Conservation (phyloP, 2,113 vertebrate genomes). For the Corvus moneduloides region DNA sequence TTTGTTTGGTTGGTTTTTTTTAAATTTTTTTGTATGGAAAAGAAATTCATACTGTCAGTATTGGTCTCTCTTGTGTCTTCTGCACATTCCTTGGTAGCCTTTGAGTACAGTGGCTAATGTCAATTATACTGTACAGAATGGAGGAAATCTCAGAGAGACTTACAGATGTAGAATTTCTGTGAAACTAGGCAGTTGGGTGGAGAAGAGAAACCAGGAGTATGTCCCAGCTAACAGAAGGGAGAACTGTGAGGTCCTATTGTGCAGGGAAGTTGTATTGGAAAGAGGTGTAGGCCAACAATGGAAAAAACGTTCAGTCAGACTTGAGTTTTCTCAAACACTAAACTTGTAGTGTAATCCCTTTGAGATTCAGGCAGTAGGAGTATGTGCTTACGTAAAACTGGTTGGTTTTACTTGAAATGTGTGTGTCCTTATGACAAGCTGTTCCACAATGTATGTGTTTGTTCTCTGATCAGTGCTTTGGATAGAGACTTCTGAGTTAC, state of each 20-base stretch:
- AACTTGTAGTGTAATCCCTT: background rate
- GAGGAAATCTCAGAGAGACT: background rate
- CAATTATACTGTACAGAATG: background rate
- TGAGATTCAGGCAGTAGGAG: background rate
- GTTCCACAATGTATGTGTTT: background rate
- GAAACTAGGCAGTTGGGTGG: background rate
- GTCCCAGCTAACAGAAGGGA: background rate
- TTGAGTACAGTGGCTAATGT: background rate
- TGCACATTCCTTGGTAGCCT: background rate
- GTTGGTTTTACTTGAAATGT: background rate
- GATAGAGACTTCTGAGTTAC: background rate
- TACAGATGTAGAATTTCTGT: background rate
- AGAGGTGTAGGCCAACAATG: fast-evolving
- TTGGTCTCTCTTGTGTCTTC: background rate
- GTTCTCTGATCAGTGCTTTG: background rate
- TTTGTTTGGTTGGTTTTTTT: background rate
- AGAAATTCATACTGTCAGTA: background rate
- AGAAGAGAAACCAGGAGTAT: background rate
- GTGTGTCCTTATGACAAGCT: background rate
- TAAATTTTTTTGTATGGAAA: background rate
- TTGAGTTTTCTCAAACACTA: background rate
- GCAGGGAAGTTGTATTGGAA: background rate
- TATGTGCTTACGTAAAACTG: background rate
- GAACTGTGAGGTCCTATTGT: background rate
- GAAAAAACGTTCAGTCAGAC: background rate